A percentile compares a stretch with the other conserved stretches of the same genome.
Evolutionary conservation across 2,888 invertebrate genomes (phyloP).

Genomic region (Sesia apiformis): DNA sequence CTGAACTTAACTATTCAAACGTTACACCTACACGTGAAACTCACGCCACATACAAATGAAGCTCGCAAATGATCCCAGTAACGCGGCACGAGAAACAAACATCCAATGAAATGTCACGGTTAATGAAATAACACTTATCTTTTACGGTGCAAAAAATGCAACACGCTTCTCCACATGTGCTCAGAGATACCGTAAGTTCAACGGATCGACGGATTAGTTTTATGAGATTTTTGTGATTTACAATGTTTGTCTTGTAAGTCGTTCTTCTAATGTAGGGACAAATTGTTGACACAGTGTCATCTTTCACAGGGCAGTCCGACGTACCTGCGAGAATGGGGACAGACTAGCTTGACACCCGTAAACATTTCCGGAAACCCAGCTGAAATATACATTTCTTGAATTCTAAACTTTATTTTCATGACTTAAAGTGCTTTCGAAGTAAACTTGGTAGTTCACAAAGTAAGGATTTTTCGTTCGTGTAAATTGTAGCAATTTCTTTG

Average conservation of each 20-base stretch:
- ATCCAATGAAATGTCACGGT: constrained; percentile 40
- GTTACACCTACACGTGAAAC: constrained; percentile 28
- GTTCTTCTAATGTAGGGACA: constrained; percentile 58
- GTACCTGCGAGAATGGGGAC: constrained; percentile 32
- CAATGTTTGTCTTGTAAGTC: constrained; percentile 62
- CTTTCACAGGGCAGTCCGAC: constrained; percentile 55
- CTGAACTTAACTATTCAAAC: background rate
- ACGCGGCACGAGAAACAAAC: constrained; percentile 23
- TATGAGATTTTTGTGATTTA: constrained; percentile 65
- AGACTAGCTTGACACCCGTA: background rate
- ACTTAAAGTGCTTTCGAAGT: constrained; percentile 3
- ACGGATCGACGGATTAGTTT: constrained; percentile 66
- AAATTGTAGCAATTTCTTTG: constrained; percentile 36
- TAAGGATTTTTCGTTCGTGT: constrained; percentile 22
- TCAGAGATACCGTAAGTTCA: constrained; percentile 46
- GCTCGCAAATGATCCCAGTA: constrained; percentile 4
- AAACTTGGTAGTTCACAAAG: constrained; percentile 7
- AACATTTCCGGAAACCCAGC: constrained; percentile 3
- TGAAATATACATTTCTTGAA: constrained; percentile 7
- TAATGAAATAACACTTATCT: constrained; percentile 66
- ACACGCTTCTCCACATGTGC: constrained; percentile 47
- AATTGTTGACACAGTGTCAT: constrained; percentile 70
- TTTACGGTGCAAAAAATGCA: constrained; percentile 56
- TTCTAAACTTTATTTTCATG: constrained; percentile 19
- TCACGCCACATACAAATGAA: constrained; percentile 24